Conservation (phyloP, 2,888 invertebrate genomes). For the Chrysolina americana region DNA sequence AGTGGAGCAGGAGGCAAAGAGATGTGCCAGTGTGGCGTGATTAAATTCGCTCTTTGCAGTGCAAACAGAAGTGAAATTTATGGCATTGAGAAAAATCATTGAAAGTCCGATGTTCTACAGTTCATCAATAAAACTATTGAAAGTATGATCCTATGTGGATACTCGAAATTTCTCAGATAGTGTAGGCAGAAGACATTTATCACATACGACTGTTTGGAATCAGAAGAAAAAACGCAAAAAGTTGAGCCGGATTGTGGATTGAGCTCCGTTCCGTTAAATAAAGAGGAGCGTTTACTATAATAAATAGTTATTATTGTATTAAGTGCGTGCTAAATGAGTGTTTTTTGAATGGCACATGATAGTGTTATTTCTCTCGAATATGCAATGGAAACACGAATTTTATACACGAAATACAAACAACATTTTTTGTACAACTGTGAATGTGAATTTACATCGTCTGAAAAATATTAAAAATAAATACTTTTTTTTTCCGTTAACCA, state of each 20-base stretch:
- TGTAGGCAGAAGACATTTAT: neutral
- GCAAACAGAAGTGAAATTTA: slow-evolving; percentile 18
- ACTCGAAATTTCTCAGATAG: neutral
- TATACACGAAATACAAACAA: too few species aligned
- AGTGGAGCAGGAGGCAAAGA: neutral
- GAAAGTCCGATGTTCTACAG: neutral
- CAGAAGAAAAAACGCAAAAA: neutral
- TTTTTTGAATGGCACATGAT: too few species aligned
- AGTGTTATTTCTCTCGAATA: too few species aligned
- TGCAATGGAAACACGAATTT: too few species aligned
- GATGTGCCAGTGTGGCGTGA: slow-evolving; percentile 3
- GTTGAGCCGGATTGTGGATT: neutral
- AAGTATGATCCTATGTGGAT: slow-evolving; percentile 8
- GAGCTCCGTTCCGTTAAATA: too few species aligned
- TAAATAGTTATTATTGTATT: too few species aligned
- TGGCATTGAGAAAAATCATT: slow-evolving; percentile 1
- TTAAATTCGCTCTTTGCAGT: slow-evolving; percentile 12
- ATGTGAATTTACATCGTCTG: too few species aligned
- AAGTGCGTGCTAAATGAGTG: too few species aligned
- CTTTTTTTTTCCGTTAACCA: too few species aligned
- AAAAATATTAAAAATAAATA: too few species aligned
- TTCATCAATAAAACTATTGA: neutral
- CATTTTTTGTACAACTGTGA: too few species aligned
- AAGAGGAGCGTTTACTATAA: too few species aligned
- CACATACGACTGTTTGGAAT: neutral